A percentile compares a stretch with the other conserved stretches of the same genome.
phyloP scores from a whole-genome alignment of 2,888 invertebrate genomes.

The Tinea semifulvella region DNA sequence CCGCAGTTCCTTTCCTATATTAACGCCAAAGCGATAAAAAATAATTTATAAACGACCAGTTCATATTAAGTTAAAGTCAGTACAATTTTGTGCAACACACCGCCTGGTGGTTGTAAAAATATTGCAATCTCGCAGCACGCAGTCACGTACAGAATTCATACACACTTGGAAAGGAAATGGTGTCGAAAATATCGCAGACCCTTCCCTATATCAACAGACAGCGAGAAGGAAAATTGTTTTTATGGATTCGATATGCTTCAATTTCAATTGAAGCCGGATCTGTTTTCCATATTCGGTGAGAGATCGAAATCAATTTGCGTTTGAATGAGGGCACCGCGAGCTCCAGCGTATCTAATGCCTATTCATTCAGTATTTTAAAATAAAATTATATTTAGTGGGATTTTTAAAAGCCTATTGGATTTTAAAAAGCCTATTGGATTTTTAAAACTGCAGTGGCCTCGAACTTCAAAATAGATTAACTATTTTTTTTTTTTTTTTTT shows the following conservation, averaged over 20 bases:
- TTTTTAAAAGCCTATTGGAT: too few species aligned
- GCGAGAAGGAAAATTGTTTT: constrained; percentile 56
- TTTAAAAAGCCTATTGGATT: too few species aligned
- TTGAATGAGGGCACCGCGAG: constrained; percentile 33
- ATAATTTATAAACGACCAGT: too few species aligned
- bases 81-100: constrained; percentile 5
- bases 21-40: too few species aligned
- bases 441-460: too few species aligned
- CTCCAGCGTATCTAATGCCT: constrained; percentile 14
- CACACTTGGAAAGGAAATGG: constrained; percentile 37
- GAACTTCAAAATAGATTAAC: too few species aligned
- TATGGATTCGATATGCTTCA: constrained; percentile 59
- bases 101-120: not conserved
- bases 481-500: too few species aligned
- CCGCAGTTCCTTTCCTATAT: constrained; percentile 36
- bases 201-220: constrained; percentile 43
- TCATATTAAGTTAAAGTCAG: too few species aligned
- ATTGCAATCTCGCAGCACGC: constrained; percentile 33
- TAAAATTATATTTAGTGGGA: constrained; percentile 11
- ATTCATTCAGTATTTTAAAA: not conserved
- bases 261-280: constrained; percentile 51
- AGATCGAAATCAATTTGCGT: constrained; percentile 46
- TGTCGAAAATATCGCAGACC: constrained; percentile 40
- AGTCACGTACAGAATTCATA: constrained; percentile 51
- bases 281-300: constrained; percentile 41